Evolutionary conservation across 2,797 vertebrate species (phyloP).

Genomic region (Varecia variegata): DNA sequence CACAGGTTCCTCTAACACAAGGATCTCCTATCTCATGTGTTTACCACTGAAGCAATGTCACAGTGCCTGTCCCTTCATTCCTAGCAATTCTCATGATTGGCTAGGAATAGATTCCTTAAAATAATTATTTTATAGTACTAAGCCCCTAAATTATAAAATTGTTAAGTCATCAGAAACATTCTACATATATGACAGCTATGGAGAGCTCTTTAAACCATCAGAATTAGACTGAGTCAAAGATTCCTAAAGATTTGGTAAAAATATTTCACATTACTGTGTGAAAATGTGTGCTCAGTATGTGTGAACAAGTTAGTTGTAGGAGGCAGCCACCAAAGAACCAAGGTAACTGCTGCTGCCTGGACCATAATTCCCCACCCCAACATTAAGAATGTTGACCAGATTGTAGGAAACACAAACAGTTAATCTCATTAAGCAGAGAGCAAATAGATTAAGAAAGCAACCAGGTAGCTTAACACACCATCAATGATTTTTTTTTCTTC

Average conservation of each 20-base stretch:
- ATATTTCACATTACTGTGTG: background rate
- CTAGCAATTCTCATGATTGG: background rate
- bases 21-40: background rate
- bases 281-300: background rate
- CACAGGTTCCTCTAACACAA: background rate
- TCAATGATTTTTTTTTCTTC: background rate
- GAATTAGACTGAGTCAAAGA: background rate
- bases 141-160: background rate
- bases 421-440: background rate
- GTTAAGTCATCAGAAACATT: background rate
- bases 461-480: background rate
- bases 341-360: background rate
- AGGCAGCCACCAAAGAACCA: background rate
- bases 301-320: background rate
- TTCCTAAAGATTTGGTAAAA: background rate
- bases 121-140: background rate
- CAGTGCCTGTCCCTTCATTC: background rate
- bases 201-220: background rate
- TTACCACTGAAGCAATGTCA: background rate
- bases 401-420: background rate
- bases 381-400: background rate
- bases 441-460: background rate
- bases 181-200: background rate
- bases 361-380: background rate
- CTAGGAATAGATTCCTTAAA: background rate